Base-by-base conservation (phyloP, 1,140 invertebrate genomes). In the Drosophila littoralis region DNA sequence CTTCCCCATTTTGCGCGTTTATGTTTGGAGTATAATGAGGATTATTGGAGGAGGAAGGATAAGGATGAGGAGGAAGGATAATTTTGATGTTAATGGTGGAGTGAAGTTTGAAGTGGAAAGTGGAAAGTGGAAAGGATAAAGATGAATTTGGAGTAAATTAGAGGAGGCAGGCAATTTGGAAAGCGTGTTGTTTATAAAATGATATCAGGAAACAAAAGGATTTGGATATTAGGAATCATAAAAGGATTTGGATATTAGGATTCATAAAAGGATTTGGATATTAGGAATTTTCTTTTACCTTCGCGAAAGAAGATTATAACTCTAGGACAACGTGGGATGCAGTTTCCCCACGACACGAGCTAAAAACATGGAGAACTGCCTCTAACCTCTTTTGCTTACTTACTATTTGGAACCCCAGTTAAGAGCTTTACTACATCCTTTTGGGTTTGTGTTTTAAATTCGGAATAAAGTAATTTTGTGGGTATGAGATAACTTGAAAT, bases 1-100 rank as follows among this genome's bases (percentile, higher is more conserved):
- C 83, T 88, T 88, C 83, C 83, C 82, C 65, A 77, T 77, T 82
- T 79, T 83, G 59, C 83, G 83, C 83, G 83, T 89, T 83, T 86
- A 86, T 88, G 77, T 89, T 83, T 85, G 81, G 81, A 85, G 82
- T 81, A 71, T 70, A 69, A 77, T 79, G 76, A 81, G 80, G 82
- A 85, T 77, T 63, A 68, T 75, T 79, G 78, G 78, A 80, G 77
- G 81, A 84, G 46, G 64, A 81, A 71, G 68, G 68, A 71, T 71
- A 52, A 81, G 48, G 71, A 83, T 73, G 73, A 81, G 15, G 78
- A 81, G 67, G 55, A 77, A 77, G 75, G 75, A 77, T 79, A 71
- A 85, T 84, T 84, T 83, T 84, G 60, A 84, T 85, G 70, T 77
- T 85, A 59, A 70, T 80, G 78, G 50, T 83, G 79, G 63, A 65